Percentiles rank a stretch among this genome's conserved stretches.
Conservation (phyloP, 2,888 invertebrate species). For the Cephus rjabovi region DNA sequence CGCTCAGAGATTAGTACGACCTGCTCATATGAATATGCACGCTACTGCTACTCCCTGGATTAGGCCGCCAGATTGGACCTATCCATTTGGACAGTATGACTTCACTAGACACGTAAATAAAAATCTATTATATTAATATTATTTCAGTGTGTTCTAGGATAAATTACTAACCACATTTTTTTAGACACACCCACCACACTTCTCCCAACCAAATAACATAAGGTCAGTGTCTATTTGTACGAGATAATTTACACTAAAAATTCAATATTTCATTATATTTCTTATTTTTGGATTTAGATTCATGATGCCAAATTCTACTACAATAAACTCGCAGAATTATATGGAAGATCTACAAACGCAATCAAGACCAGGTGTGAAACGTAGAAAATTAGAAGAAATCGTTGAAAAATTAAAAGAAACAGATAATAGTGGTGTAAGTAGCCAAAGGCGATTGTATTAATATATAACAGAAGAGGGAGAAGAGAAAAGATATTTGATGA, state of each 20-base stretch:
- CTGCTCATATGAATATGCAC: constrained; percentile 31
- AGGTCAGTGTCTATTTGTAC: background rate
- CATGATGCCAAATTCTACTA: background rate
- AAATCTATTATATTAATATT: background rate
- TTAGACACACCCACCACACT: background rate
- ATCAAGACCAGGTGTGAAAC: constrained; percentile 26
- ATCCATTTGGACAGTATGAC: constrained; percentile 21
- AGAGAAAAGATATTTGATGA: constrained; percentile 22
- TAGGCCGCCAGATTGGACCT: constrained; percentile 38
- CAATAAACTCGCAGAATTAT: constrained; percentile 22
- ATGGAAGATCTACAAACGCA: constrained; percentile 19
- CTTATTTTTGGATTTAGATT: background rate
- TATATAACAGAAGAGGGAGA: background rate
- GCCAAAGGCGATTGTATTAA: background rate
- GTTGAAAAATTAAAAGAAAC: constrained; percentile 39
- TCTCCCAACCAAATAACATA: background rate
- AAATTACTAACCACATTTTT: background rate
- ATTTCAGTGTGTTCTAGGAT: background rate
- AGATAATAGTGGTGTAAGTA: constrained; percentile 25
- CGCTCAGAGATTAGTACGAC: constrained; percentile 23
- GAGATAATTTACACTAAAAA: background rate
- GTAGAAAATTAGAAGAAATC: constrained; percentile 41
- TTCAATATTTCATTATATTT: background rate
- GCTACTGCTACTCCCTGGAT: constrained; percentile 36
- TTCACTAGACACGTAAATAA: background rate